Conservation (phyloP, 2,797 vertebrate species). For the Sebastes glaucus region DNA sequence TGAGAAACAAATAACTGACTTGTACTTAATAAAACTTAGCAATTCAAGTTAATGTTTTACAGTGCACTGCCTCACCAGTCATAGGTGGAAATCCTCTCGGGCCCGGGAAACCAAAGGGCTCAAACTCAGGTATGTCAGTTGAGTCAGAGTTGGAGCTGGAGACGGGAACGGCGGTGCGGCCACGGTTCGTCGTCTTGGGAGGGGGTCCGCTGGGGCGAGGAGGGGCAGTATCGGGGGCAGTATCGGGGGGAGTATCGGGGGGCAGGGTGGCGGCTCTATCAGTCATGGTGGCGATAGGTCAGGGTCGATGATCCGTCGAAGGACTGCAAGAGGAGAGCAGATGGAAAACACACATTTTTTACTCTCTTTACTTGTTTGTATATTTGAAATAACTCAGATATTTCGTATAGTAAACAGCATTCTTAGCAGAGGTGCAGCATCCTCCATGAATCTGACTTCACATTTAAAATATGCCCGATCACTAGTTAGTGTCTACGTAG, state of each 20-base stretch:
- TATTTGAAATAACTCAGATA: background rate
- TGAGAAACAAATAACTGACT: background rate
- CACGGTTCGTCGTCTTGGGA: constrained; percentile 72
- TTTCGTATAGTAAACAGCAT: background rate
- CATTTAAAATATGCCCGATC: background rate
- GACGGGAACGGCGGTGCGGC: constrained; percentile 82
- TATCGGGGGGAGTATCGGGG: background rate
- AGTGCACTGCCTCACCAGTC: constrained; percentile 78
- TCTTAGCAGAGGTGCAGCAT: too few relatives aligned
- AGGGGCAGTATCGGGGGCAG: background rate
- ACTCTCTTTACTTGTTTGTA: background rate
- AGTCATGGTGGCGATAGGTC: constrained; percentile 16
- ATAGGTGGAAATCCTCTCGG: constrained; percentile 85
- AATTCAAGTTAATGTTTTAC: too few relatives aligned
- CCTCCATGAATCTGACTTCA: background rate
- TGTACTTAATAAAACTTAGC: background rate
- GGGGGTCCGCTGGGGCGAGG: constrained; percentile 44
- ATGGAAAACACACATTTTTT: background rate
- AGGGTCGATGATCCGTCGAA: background rate
- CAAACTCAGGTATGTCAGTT: constrained; percentile 83
- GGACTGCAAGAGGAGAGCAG: constrained; percentile 12
- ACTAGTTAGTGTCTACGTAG: background rate
- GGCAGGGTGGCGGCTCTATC: constrained; percentile 21
- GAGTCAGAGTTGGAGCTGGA: constrained; percentile 86
- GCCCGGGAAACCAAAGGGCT: constrained; percentile 77